Conservation (phyloP, 2,888 invertebrate genomes). For the Zelleria hepariella region DNA sequence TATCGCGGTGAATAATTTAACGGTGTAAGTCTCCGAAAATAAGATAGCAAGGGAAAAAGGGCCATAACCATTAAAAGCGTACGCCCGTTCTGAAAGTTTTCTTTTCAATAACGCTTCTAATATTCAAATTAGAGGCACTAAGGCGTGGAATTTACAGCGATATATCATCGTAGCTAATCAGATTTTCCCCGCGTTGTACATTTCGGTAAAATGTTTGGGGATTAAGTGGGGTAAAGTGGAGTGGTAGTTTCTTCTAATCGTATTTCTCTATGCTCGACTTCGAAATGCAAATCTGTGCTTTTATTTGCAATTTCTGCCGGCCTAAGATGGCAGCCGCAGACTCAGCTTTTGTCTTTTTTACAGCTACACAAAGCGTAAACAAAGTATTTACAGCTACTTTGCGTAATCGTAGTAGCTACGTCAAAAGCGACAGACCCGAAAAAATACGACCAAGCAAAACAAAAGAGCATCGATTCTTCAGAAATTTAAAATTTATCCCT, state of each 20-base stretch:
- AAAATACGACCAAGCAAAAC: constrained; percentile 26
- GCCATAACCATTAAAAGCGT: constrained; percentile 69
- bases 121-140: constrained; percentile 69
- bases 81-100: constrained; percentile 56
- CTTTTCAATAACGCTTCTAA: constrained; percentile 72
- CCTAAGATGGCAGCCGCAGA: no score
- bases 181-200: constrained; percentile 48
- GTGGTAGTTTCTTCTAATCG: neutral
- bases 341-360: no score
- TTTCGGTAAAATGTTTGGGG: constrained; percentile 42
- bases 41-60: constrained; percentile 37
- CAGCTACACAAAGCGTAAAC: no score
- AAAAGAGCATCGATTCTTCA: constrained; percentile 43
- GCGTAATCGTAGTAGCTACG: no score
- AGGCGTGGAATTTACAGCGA: constrained; percentile 57
- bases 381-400: no score
- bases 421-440: neutral
- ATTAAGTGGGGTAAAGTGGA: constrained; percentile 25
- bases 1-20: constrained; percentile 28
- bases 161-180: constrained; percentile 68
- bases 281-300: neutral
- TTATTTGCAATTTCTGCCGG: neutral
- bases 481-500: constrained; percentile 25
- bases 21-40: constrained; percentile 24
- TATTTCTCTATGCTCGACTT: neutral